phyloP scores from a whole-genome alignment of 2,888 invertebrate genomes.

The Troglohyphantes excavatus region DNA sequence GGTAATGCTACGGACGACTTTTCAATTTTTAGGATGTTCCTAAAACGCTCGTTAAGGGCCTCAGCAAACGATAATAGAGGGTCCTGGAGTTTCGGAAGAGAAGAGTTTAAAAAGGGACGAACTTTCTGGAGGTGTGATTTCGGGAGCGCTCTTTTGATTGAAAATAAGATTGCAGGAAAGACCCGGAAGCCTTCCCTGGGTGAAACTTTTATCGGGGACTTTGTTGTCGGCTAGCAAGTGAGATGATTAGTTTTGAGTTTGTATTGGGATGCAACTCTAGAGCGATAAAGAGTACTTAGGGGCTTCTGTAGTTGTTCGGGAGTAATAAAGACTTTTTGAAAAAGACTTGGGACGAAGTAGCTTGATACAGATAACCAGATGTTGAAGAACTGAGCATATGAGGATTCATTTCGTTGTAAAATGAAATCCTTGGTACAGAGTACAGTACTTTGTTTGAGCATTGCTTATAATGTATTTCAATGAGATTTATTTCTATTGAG shows the following conservation, averaged over 20 bases:
- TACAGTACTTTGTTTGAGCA: too few species aligned
- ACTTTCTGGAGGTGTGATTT: constrained; percentile 39
- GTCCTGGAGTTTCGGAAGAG: background rate
- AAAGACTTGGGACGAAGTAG: too few species aligned
- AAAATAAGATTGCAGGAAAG: constrained; percentile 42
- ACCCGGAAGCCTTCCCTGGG: background rate
- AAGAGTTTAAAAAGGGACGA: background rate
- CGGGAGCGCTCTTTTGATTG: constrained; percentile 29
- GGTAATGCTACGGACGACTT: constrained; percentile 5
- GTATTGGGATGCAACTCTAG: background rate
- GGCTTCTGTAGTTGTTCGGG: background rate
- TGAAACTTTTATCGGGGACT: constrained; percentile 10
- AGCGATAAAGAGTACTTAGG: background rate
- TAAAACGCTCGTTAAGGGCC: background rate
- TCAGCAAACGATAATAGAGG: background rate
- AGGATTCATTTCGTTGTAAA: too few species aligned
- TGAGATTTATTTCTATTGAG: too few species aligned
- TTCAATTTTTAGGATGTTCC: constrained; percentile 37
- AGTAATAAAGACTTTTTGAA: background rate
- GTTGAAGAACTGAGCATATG: too few species aligned
- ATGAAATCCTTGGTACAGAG: too few species aligned
- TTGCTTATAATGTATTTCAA: too few species aligned
- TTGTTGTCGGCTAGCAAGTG: background rate
- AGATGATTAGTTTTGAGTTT: constrained; percentile 41
- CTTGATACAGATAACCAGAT: too few species aligned